Percentiles rank a stretch among this genome's conserved stretches.
These are phyloP conservation scores for Neomorphus geoffroyi DNA, from an alignment of 2,797 vertebrate species.

Conservation along the genomic window DNA sequence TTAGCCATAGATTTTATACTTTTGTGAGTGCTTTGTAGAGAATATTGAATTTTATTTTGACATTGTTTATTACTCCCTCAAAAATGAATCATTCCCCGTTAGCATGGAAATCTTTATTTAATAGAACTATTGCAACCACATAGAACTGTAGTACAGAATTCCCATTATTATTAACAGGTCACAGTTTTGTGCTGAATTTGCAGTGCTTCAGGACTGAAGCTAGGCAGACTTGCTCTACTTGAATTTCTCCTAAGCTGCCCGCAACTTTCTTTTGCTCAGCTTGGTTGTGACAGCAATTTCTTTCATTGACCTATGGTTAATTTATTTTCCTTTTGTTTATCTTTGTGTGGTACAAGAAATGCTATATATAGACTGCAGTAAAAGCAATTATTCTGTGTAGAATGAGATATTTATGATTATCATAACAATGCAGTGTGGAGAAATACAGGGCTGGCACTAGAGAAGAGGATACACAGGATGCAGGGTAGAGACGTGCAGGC, in stretches of 20 bases:
- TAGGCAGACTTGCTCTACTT: neutral
- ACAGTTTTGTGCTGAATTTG: neutral
- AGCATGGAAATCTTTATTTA: neutral
- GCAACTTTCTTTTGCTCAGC: neutral
- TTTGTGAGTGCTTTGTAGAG: neutral
- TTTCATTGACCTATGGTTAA: neutral
- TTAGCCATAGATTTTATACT: neutral
- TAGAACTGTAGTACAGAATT: neutral
- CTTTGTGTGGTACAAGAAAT: neutral
- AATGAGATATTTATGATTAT: neutral
- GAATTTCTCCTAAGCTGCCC: neutral
- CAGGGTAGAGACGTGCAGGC: neutral
- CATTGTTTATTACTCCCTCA: accelerated
- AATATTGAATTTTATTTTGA: neutral
- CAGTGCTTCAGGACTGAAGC: neutral
- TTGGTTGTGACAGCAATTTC: neutral
- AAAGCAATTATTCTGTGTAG: neutral
- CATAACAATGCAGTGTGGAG: neutral
- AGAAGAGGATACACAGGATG: neutral
- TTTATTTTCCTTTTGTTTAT: neutral
- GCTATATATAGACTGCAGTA: neutral
- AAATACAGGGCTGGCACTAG: neutral
- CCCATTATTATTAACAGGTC: neutral
- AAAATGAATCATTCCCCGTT: neutral
- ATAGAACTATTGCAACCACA: neutral